A percentile compares a stretch with the other conserved stretches of the same genome.
Conservation (phyloP, 1,140 invertebrate species). For the Hydropsyche tenuis region DNA sequence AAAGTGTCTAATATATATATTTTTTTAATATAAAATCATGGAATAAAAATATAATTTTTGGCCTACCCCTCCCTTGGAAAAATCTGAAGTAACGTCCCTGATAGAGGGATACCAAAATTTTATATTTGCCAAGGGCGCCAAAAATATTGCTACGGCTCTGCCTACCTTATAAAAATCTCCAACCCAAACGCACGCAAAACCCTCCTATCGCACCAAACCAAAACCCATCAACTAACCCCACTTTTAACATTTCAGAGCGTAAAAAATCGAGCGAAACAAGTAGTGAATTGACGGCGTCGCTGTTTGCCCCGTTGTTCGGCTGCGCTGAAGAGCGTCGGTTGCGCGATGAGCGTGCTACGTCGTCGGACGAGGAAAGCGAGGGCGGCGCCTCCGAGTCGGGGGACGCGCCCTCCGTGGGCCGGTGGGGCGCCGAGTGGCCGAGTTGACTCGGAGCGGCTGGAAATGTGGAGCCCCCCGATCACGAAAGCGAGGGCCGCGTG, state of each 20-base stretch:
- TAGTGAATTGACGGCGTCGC: slow-evolving; percentile 63
- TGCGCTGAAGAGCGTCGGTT: slow-evolving; percentile 58
- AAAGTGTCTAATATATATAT: too few relatives aligned
- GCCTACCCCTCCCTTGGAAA: too few relatives aligned
- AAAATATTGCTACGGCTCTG: too few relatives aligned
- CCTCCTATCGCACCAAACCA: too few relatives aligned
- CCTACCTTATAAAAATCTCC: too few relatives aligned
- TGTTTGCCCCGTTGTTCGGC: slow-evolving; percentile 57
- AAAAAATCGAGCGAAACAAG: slow-evolving; percentile 68
- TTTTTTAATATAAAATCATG: too few relatives aligned
- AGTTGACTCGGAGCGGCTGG: slow-evolving; percentile 84
- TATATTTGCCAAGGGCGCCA: too few relatives aligned
- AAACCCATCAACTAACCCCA: too few relatives aligned
- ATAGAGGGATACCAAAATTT: too few relatives aligned
- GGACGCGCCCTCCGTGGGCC: slow-evolving; percentile 77
- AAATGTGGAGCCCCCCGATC: slow-evolving; percentile 60
- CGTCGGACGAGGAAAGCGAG: slow-evolving; percentile 55
- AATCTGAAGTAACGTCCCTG: too few relatives aligned
- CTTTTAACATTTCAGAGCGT: slow-evolving; percentile 63
- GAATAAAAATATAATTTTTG: too few relatives aligned
- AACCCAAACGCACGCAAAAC: too few relatives aligned
- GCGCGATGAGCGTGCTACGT: slow-evolving; percentile 59
- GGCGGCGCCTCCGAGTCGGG: slow-evolving; percentile 71
- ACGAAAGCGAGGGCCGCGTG: slow-evolving; percentile 65
- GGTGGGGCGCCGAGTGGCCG: slow-evolving; percentile 89